phyloP scores from a whole-genome alignment of 2,888 invertebrate genomes.

The Sturmia bella region DNA sequence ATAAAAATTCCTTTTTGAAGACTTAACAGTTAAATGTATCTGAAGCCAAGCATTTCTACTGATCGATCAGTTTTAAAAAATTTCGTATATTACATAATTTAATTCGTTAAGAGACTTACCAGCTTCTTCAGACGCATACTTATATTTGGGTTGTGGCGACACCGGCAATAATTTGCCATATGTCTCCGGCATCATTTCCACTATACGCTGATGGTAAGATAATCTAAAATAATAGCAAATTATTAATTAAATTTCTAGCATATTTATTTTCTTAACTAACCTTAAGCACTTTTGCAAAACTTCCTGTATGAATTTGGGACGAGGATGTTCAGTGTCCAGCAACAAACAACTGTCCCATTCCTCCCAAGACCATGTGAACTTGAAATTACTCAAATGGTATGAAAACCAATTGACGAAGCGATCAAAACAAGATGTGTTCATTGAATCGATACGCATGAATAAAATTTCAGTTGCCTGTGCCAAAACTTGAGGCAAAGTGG shows the following conservation, averaged over 20 bases:
- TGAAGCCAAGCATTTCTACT: too few species aligned
- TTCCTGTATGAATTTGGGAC: slow-evolving; percentile 96
- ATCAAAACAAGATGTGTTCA: slow-evolving; percentile 98
- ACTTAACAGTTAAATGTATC: too few species aligned
- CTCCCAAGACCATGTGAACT: slow-evolving; percentile 99
- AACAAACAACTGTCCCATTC: slow-evolving; percentile 95
- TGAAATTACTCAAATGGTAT: slow-evolving; percentile 99
- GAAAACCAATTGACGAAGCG: slow-evolving; percentile 98
- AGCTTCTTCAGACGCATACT: slow-evolving; percentile 94
- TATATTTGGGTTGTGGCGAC: slow-evolving; percentile 93
- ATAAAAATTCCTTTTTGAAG: too few species aligned
- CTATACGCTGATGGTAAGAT: slow-evolving; percentile 96
- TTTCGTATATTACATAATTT: too few species aligned
- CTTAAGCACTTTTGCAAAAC: slow-evolving; percentile 94
- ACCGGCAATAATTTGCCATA: slow-evolving; percentile 92
- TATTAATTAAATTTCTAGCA: not conserved
- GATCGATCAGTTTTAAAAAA: too few species aligned
- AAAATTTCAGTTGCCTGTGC: slow-evolving; percentile 99
- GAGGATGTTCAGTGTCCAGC: slow-evolving; percentile 93
- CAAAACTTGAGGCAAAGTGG: slow-evolving; percentile 97
- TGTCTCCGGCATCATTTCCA: slow-evolving; percentile 94
- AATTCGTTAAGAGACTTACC: slow-evolving; percentile 85
- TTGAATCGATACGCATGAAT: slow-evolving; percentile 96
- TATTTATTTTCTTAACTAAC: slow-evolving; percentile 82
- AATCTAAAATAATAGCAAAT: slow-evolving; percentile 83